A percentile compares a stretch with the other conserved stretches of the same genome.
Conservation (phyloP, 2,113 vertebrate genomes). For the Calyptomena viridis region DNA sequence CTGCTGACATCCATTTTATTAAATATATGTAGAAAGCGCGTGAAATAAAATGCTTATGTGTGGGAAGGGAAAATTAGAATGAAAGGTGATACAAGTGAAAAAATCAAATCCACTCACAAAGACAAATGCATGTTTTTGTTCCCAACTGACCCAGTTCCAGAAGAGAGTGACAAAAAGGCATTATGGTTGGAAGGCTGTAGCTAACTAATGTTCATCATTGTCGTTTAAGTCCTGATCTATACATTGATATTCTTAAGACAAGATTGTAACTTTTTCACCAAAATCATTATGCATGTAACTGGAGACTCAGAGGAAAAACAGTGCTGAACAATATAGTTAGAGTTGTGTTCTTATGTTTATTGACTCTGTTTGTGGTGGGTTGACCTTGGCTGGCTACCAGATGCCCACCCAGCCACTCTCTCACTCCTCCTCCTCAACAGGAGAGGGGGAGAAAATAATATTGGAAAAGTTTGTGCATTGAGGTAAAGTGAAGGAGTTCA, state of each 20-base stretch:
- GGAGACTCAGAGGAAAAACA: background rate
- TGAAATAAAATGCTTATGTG: background rate
- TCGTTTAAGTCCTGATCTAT: background rate
- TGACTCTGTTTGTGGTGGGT: background rate
- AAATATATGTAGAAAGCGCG: background rate
- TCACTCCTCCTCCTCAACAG: background rate
- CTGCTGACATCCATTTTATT: background rate
- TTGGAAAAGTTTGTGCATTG: background rate
- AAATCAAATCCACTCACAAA: background rate
- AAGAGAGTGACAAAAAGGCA: background rate
- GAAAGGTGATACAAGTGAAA: background rate
- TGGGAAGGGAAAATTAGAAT: background rate
- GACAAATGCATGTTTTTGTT: background rate
- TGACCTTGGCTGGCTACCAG: background rate
- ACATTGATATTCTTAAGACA: background rate
- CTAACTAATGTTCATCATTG: background rate
- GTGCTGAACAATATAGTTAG: background rate
- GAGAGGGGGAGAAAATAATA: background rate
- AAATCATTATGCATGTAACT: background rate
- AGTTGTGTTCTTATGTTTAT: background rate
- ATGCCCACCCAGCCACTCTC: rapidly evolving
- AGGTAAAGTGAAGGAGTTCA: background rate
- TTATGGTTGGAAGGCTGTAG: background rate
- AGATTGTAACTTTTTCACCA: background rate
- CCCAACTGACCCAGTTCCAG: background rate